Percentiles rank a stretch among this genome's conserved stretches.
Evolutionary conservation across 53 echinoderm and acorn worm species (phyloP).

Genomic region (Echinarachnius parma): DNA sequence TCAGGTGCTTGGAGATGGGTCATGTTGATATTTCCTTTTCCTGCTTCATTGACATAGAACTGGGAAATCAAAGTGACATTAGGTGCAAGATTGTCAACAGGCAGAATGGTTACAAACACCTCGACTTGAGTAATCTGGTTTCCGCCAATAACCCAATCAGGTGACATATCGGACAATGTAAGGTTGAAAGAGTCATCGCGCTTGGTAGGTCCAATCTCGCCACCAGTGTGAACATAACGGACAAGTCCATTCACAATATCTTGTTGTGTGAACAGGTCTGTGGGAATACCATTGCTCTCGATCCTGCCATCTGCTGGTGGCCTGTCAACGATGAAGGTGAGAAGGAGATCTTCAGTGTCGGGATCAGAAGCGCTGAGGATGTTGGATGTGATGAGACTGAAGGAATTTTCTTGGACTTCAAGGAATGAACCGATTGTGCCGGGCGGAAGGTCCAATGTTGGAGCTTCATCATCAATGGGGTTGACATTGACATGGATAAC

Average conservation of each 20-base stretch:
- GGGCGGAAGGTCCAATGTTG: conserved; percentile 85
- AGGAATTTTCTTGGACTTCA: conserved; percentile 85
- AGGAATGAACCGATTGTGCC: conserved; percentile 88
- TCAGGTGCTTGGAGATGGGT: conserved; percentile 72
- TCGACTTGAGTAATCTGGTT: conserved; percentile 88
- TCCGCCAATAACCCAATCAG: conserved; percentile 81
- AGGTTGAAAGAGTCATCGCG: conserved; percentile 88
- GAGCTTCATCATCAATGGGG: conserved; percentile 97
- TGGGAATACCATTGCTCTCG: conserved; percentile 72
- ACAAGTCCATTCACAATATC: conserved; percentile 93
- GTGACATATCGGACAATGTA: conserved; percentile 97
- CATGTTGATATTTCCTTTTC: conserved; percentile 66
- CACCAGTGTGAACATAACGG: conserved; percentile 88
- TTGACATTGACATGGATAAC: conserved; percentile 63
- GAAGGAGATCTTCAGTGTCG: conserved; percentile 89
- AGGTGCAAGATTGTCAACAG: conserved; percentile 87
- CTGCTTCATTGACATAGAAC: conserved; percentile 76
- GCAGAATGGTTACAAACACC: conserved; percentile 89
- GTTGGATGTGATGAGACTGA: conserved; percentile 92
- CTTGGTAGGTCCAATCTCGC: conserved; percentile 89
- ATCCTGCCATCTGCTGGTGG: conserved; percentile 63
- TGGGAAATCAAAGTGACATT: conserved; percentile 65
- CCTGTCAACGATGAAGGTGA: conserved; percentile 78
- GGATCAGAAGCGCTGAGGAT: conserved; percentile 98
- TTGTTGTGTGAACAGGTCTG: conserved; percentile 78